Conservation (phyloP, 2,888 invertebrate species). For the Scaptomyza cyrtandrae region DNA sequence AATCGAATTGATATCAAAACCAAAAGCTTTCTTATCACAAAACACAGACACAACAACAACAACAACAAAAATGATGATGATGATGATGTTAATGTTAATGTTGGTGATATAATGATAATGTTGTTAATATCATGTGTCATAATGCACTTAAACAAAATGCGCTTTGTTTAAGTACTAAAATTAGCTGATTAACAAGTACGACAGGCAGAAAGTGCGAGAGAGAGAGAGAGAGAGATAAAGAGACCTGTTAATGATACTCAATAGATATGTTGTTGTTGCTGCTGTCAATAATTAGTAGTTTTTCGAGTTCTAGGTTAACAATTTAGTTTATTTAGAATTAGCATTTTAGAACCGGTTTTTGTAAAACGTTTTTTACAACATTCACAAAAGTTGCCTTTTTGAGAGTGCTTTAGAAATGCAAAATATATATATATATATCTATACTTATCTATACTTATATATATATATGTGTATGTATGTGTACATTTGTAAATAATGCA, state of each 20-base stretch:
- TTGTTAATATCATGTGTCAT: no score
- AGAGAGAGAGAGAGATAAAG: not conserved
- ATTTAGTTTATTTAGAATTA: conserved; percentile 10
- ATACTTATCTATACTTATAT: no score
- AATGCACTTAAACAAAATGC: no score
- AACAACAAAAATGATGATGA: no score
- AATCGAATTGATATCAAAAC: no score
- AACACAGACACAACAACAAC: no score
- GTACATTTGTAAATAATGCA: conserved; percentile 20
- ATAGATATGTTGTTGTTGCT: not conserved
- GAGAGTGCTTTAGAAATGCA: not conserved
- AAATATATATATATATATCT: not conserved
- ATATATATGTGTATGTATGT: not conserved
- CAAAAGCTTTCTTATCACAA: no score
- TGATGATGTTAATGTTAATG: no score
- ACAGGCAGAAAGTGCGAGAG: no score
- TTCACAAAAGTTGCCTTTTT: conserved; percentile 7
- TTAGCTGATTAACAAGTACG: no score
- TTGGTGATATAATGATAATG: no score
- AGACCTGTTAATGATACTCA: not conserved
- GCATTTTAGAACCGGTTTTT: conserved; percentile 37
- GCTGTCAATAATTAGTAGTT: not conserved
- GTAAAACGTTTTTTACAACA: conserved; percentile 2
- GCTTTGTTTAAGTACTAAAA: no score
- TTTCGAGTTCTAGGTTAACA: conserved; percentile 7